Conservation (phyloP, 2,113 vertebrate species). For the Chloebia gouldiae region DNA sequence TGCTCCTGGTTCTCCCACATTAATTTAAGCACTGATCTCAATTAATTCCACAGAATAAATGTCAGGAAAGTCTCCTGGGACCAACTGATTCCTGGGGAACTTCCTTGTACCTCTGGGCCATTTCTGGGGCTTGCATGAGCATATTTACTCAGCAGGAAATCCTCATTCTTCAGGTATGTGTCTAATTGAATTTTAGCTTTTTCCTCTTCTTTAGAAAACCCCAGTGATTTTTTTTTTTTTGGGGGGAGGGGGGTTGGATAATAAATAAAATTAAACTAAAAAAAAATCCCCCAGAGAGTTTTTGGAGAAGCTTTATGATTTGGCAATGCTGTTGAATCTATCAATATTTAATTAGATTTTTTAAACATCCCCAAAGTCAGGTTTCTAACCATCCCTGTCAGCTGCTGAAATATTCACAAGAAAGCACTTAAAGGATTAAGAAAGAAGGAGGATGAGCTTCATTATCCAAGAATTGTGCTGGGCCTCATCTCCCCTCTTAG, state of each 20-base stretch:
- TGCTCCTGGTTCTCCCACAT: background rate
- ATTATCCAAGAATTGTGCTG: background rate
- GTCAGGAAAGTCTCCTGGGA: constrained; percentile 11
- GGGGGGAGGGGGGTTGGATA: background rate
- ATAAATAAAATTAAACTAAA: background rate
- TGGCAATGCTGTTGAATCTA: background rate
- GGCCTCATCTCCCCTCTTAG: background rate
- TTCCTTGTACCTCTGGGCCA: background rate
- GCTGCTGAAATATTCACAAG: constrained; percentile 50
- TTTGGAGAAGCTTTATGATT: background rate
- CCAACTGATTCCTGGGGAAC: background rate
- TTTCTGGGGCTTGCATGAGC: background rate
- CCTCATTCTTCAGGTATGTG: background rate
- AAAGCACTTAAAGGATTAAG: constrained; percentile 27
- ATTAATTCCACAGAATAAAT: constrained; percentile 6
- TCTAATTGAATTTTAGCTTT: background rate
- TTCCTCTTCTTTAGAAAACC: background rate
- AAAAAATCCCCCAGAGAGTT: background rate
- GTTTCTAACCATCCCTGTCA: background rate
- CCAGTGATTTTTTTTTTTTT: background rate
- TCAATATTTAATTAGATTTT: constrained; percentile 49
- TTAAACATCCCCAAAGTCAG: constrained; percentile 1
- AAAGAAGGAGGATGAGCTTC: background rate
- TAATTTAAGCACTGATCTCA: background rate
- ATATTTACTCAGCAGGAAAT: constrained; percentile 14